Base-by-base conservation (phyloP, 2,797 vertebrate species). In the Staurois parvus region DNA sequence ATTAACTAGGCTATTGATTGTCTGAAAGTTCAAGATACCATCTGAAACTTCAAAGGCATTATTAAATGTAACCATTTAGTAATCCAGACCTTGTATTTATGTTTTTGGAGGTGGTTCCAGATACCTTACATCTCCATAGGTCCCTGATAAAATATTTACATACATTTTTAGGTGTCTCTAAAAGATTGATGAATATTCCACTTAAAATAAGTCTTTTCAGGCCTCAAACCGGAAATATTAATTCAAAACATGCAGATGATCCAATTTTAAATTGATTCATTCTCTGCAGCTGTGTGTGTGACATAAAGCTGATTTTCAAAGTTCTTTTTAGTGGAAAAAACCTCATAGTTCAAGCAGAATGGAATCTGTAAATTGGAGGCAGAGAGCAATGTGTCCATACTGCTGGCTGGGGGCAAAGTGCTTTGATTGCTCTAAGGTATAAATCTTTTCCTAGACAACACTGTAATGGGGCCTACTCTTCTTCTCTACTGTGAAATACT, bases 251-350 rank as follows among this genome's bases (percentile, higher is more conserved):
- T 28, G 48, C 81, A 87, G 85, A 87, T 87, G 85, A 87, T 87
- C 81, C 85, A 87, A 87, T 87, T 87, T 79, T 87, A 87, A 87
- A 87, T 87, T 87, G 85, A 87, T 87, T 87, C 85, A 87, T 87
- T 87, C 85, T 74, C 85, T 87, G 85, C 85, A 87, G 85, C 85
- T 87, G 85, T 87, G 85, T 84, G 76, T 79, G 79, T 84, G 85
- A 87, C 81, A 87, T 84, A 87, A 84, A 83, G 81, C 85, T 87
- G 81, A 87, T 74, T 87, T 83, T 83, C 85, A 87, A 87, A 87
- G 85, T 79, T 70, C 62, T 83, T 84, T 87, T 83, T 84, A 79
- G 85, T 87, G 85, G 85, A 87, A 87, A n/a, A 87, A 24, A 83
- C 74, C 76, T 87, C 81, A 83, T 87, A 79, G 81, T 84, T 87